Conservation (phyloP, 2,113 vertebrate genomes). For the Trinectes maculatus region DNA sequence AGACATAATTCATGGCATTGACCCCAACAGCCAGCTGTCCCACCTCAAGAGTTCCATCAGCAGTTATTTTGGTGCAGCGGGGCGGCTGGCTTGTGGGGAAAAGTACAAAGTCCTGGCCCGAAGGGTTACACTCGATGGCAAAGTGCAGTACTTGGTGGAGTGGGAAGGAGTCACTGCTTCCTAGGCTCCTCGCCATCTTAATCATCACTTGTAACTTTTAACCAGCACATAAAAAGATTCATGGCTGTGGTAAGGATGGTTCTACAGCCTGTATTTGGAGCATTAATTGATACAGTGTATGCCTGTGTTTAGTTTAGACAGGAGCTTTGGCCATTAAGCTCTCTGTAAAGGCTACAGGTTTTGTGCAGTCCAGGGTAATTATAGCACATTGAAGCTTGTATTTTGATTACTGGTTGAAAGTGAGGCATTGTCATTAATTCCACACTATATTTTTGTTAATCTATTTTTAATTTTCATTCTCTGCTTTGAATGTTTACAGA, state of each 20-base stretch:
- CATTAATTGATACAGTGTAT: slow-evolving; percentile 62
- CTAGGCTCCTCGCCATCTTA: slow-evolving; percentile 81
- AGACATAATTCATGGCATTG: slow-evolving; percentile 94
- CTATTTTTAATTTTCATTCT: slow-evolving; percentile 24
- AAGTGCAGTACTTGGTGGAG: slow-evolving; percentile 98
- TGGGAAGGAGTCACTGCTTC: slow-evolving; percentile 99
- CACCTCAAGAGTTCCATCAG: slow-evolving; percentile 98
- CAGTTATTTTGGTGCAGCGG: slow-evolving; percentile 97
- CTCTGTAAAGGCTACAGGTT: slow-evolving; percentile 54
- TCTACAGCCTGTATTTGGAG: slow-evolving; percentile 44
- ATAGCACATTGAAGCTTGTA: slow-evolving; percentile 12
- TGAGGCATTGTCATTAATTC: slow-evolving; percentile 10
- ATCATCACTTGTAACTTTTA: slow-evolving; percentile 23
- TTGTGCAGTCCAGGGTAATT: slow-evolving; percentile 22
- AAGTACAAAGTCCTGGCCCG: slow-evolving; percentile 96
- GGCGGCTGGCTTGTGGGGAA: slow-evolving; percentile 96
- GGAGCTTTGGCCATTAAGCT: slow-evolving; percentile 35
- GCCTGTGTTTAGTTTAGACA: slow-evolving; percentile 47
- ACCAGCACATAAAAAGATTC: slow-evolving; percentile 32
- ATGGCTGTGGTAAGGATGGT: slow-evolving; percentile 30
- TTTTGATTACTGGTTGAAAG: slow-evolving; percentile 13
- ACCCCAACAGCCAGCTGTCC: slow-evolving; percentile 93
- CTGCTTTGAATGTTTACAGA: slow-evolving; percentile 47
- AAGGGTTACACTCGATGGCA: slow-evolving; percentile 94
- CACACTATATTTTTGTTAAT: slow-evolving; percentile 24